A percentile compares a stretch with the other conserved stretches of the same genome.
Conservation (phyloP, 2,797 vertebrate species). For the Sciaenops ocellatus region DNA sequence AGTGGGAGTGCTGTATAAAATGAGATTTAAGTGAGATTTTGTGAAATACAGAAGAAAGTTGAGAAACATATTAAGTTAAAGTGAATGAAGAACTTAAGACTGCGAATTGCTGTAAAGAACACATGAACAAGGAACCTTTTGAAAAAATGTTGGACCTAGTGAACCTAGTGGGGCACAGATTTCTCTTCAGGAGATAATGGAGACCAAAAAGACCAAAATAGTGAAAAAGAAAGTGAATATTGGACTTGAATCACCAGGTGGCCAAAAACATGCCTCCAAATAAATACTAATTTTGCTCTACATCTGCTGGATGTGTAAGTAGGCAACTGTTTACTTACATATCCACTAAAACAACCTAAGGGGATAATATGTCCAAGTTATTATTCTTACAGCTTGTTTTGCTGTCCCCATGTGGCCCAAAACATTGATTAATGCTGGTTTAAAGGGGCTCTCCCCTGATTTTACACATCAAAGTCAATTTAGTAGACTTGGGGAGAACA, state of each 20-base stretch:
- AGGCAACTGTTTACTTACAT: background rate
- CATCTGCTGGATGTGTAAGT: background rate
- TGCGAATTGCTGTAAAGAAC: conserved; percentile 1
- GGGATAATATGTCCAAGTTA: background rate
- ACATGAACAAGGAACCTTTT: background rate
- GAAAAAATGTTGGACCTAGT: background rate
- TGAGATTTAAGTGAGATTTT: conserved; percentile 13
- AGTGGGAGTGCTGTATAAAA: conserved; percentile 8
- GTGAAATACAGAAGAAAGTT: conserved; percentile 8
- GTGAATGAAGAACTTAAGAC: background rate
- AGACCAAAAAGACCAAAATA: conserved; percentile 4
- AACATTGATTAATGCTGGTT: background rate
- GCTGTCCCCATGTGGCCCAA: background rate
- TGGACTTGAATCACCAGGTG: background rate
- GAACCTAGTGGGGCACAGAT: background rate
- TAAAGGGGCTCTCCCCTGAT: background rate
- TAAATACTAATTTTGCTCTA: background rate
- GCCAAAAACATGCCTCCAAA: background rate
- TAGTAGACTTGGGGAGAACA: background rate
- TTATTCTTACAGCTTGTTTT: conserved; percentile 8
- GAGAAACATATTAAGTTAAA: conserved; percentile 4
- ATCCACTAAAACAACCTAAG: background rate
- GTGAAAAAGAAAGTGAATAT: background rate
- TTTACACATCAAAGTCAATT: conserved; percentile 1
- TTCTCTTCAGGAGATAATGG: background rate